A percentile compares a stretch with the other conserved stretches of the same genome.
Evolutionary conservation across 1,140 invertebrate genomes (phyloP).

Genomic region (Papilio dardanus): DNA sequence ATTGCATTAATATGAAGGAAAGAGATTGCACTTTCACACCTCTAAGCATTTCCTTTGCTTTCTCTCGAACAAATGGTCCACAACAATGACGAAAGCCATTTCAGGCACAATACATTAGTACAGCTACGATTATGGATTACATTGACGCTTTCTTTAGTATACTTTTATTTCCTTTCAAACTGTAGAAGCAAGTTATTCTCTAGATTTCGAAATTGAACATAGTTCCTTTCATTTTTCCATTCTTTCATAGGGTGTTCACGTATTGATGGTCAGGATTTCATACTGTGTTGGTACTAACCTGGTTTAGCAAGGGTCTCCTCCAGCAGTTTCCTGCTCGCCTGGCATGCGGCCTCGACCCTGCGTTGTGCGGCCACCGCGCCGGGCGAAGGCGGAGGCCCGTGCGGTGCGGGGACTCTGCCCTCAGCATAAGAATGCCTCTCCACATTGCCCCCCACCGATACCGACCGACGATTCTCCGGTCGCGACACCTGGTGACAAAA

Average conservation of each 20-base stretch:
- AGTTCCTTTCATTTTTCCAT: neutral
- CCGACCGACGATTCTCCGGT: slow-evolving; percentile 72
- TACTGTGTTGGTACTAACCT: slow-evolving; percentile 68
- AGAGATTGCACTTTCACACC: slow-evolving; percentile 56
- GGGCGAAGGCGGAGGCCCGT: slow-evolving; percentile 78
- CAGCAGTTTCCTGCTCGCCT: slow-evolving; percentile 85
- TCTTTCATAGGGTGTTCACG: neutral
- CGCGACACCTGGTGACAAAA: slow-evolving; percentile 69
- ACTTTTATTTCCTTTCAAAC: slow-evolving; percentile 16
- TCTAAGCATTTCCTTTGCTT: slow-evolving; percentile 62
- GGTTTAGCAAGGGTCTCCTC: slow-evolving; percentile 89
- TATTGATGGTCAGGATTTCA: neutral
- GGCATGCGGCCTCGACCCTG: slow-evolving; percentile 68
- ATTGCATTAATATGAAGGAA: slow-evolving; percentile 43
- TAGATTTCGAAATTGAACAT: no score
- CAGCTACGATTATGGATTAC: slow-evolving; percentile 32
- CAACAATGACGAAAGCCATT: slow-evolving; percentile 62
- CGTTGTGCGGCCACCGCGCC: slow-evolving; percentile 69
- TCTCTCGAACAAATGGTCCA: slow-evolving; percentile 52
- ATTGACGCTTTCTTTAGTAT: neutral
- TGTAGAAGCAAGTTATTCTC: neutral
- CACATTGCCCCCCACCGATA: slow-evolving; percentile 61
- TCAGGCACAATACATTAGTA: slow-evolving; percentile 27
- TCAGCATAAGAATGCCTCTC: slow-evolving; percentile 64
- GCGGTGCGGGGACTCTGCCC: slow-evolving; percentile 68